Base-by-base conservation (phyloP, 2,797 vertebrate species). In the Neosalanx taihuensis region DNA sequence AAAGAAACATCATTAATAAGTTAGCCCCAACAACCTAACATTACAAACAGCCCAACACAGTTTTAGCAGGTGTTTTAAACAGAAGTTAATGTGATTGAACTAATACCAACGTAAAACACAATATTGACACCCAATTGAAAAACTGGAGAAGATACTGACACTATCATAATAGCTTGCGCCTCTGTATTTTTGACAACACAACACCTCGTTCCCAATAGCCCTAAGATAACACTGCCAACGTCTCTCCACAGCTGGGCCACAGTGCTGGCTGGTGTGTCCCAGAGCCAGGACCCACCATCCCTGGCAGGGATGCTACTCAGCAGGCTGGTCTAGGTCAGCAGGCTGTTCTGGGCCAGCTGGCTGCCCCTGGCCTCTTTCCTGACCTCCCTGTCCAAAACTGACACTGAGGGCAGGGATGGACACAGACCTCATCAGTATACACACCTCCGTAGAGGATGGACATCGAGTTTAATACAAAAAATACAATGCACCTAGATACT, bases 381-480 rank as follows among this genome's bases (percentile, higher is more conserved):
- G 56, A 58, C 56, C 56, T 58, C 56, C 56, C n/a, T 57, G 56
- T n/a, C 56, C 56, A 57, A 10, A 23, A 57, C 56, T 57, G 56
- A 7, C 56, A 58, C 56, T 7, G 18, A 58, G 56, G 6, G 23
- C 56, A 58, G 20, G 56, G 9, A 46, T 46, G 10, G 41, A 12
- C 41, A 46, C 9, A 13, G 12, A 46, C 41, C 41, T 46, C 41
- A 46, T 46, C 41, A 46, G 41, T 41, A 41, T 41, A 41, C 37
- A 41, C 10, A 41, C 37, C 37, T 41, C 37, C n/a, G 6, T 6
- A 23, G 56, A 18, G 56, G 56, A n/a, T 6, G 56, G 56, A 41
- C 56, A 33, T 68, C 51, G 60, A 6, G 64, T 70, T 74, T 20
- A 64, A 56, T 18, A 17, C 29, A 20, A 41, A 41, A 10, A 41